Base-by-base conservation (phyloP, 2,113 vertebrate genomes). In the Rhipidura dahli region DNA sequence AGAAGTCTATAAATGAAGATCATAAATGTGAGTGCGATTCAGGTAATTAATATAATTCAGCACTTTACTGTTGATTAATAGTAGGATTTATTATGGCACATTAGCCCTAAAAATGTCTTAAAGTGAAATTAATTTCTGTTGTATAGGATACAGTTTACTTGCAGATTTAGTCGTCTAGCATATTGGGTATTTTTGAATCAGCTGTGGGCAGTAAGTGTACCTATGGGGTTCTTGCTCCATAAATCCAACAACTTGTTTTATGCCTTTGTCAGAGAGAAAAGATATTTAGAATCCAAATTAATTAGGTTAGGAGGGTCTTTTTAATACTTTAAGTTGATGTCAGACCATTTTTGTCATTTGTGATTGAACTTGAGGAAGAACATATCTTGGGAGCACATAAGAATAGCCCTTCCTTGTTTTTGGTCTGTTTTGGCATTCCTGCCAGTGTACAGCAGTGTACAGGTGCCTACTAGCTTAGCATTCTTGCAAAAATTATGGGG, bases 51-150 rank as follows among this genome's bases (percentile, higher is more conserved):
- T 98, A 97, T 98, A 98, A 98, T 98, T 98, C 98, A 99, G 99
- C 99, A 99, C 99, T 99, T 99, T 99, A 99, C 98, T 98, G 94
- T 98, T 98, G 97, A 98, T 97, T 96, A 98, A 97, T 97, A 98
- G 98, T 98, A 98, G 98, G 96, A 98, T 98, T 98, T 99, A 98
- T 98, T 98, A 98, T 98, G 98, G 98, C 98, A 97, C 94, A 97
- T 98, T 98, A 98, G 98, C 98, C 98, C 98, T 98, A 97, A 97
- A 98, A 93, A 98, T 99, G 98, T 99, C 98, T 98, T 99, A 98
- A 98, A 97, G 93, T 98, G 95, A 98, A 98, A 83, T 93, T 97
- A 14, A 81, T 83, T 89, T 96, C 92, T 94, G 75, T 95, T 94
- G 89, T 88, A 45, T 95, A 89, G 63, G 94, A 94, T 94, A 91